Evolutionary conservation across 2,888 invertebrate genomes (phyloP), one percentile per base, ranked within the genome.

Genomic region (Leptinotarsa juncta): DNA sequence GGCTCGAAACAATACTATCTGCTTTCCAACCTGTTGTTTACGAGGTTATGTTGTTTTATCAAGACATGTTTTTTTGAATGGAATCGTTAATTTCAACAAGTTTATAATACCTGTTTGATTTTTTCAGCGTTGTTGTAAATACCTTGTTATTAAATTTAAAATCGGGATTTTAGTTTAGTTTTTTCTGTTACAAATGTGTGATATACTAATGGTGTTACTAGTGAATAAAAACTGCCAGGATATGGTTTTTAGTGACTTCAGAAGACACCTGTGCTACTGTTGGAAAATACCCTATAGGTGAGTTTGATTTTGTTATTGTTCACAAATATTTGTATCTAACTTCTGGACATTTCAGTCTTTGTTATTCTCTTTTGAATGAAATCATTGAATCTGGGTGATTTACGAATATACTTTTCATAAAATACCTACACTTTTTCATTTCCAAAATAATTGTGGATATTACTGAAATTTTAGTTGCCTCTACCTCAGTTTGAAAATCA

Each of bases 1-100:
- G n/a, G 32, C 10, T 42, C 16, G 4, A 15, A 7, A 32, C 15
- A 26, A 26, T 53, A 32, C 7, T 68, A n/a, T 68, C 32, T 32
- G 32, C 18, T 42, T 53, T 70, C 67, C 70, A 75, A 78, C 78
- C 78, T 78, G 78, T 77, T 78, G 78, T 77, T 73, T 66, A 72
- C 50, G 72, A 74, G 77, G 78, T 78, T 77, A 78, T 70, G 77
- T 78, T 74, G 60, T 32, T 16, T 12, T 60, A 42, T 51, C 65
- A 74, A 72, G 71, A 74, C 67, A 71, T 73, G 68, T 32, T 26
- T 62, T 62, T n/a, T 32, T 62, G 62, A 62, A 62, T 42, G 32
- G 32, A 42, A 62, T 32, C 16, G 15, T n/a, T n/a, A 62, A n/a
- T 62, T 62, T 42, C 5, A 3, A 42, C 42, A 7, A 18, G 2